These are phyloP conservation scores for Meles meles DNA, from an alignment of 2,113 vertebrate species.

Conservation along the genomic window DNA sequence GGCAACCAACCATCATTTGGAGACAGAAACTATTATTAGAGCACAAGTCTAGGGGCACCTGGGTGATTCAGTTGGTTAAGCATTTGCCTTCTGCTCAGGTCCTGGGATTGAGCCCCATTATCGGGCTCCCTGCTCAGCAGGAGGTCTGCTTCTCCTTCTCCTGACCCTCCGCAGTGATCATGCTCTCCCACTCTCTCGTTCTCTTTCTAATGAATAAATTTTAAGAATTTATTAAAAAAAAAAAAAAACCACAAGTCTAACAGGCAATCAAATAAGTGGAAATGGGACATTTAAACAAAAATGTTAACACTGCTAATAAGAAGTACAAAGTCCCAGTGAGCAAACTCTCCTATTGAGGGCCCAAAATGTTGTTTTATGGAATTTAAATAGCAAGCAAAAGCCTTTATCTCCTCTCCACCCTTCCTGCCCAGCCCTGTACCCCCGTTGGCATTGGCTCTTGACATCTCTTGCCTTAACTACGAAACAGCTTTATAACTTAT, in stretches of 20 bases:
- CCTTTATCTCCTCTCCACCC: not conserved
- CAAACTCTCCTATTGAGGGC: not conserved
- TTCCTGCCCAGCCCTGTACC: not conserved
- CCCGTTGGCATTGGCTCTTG: not conserved
- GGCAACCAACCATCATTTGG: not conserved
- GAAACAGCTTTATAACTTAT: not conserved
- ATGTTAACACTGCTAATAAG: not conserved
- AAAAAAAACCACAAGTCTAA: not conserved
- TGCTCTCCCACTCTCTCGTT: not conserved
- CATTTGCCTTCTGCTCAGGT: not conserved
- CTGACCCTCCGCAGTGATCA: not conserved
- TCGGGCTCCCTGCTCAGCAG: not conserved
- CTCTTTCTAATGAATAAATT: not conserved
- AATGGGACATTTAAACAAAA: not conserved
- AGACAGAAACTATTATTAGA: not conserved
- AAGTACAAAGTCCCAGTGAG: not conserved
- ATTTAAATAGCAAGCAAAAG: not conserved
- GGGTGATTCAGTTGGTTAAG: not conserved
- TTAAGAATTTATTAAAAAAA: not conserved
- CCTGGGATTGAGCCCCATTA: not conserved
- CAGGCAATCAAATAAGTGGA: not conserved
- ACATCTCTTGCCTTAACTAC: not conserved
- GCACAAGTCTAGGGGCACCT: not conserved
- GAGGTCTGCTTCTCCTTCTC: not conserved
- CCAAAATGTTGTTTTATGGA: not conserved